A percentile compares a stretch with the other conserved stretches of the same genome.
Evolutionary conservation across 2,113 vertebrate species (phyloP).

Genomic region (Caretta caretta): DNA sequence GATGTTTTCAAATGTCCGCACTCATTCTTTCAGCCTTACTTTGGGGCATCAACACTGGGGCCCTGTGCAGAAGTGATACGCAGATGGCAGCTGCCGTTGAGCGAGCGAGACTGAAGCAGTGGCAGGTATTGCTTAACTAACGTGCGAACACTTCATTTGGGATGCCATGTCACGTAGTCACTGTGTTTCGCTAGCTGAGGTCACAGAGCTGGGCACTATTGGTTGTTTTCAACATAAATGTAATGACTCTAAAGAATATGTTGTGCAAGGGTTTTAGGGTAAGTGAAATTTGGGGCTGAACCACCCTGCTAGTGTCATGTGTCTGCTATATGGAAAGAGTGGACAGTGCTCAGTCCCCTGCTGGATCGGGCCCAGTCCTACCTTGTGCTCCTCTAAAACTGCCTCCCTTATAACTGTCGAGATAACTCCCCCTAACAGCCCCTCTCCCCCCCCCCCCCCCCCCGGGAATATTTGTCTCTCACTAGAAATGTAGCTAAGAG

Average conservation of each 20-base stretch:
- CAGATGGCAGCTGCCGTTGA: neutral
- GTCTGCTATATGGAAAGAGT: neutral
- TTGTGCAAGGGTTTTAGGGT: constrained; percentile 11
- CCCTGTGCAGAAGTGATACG: neutral
- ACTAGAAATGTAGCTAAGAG: neutral
- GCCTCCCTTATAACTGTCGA: neutral
- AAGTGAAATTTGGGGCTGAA: neutral
- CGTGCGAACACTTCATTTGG: neutral
- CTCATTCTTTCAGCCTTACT: neutral
- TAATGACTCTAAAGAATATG: neutral
- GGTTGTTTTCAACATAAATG: neutral
- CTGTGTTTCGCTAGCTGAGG: neutral
- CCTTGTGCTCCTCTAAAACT: neutral
- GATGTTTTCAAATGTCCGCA: neutral
- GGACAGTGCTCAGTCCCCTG: neutral
- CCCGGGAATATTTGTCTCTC: neutral
- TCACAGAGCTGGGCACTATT: rapidly evolving
- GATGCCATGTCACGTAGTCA: neutral
- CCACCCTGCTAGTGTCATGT: neutral
- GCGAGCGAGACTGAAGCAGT: neutral
- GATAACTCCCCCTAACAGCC: neutral
- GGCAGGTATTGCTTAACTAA: neutral
- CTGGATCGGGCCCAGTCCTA: neutral
- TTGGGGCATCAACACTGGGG: neutral
- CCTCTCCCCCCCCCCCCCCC: no score